Conservation (phyloP, 2,888 invertebrate species). For the Agrotis segetum region DNA sequence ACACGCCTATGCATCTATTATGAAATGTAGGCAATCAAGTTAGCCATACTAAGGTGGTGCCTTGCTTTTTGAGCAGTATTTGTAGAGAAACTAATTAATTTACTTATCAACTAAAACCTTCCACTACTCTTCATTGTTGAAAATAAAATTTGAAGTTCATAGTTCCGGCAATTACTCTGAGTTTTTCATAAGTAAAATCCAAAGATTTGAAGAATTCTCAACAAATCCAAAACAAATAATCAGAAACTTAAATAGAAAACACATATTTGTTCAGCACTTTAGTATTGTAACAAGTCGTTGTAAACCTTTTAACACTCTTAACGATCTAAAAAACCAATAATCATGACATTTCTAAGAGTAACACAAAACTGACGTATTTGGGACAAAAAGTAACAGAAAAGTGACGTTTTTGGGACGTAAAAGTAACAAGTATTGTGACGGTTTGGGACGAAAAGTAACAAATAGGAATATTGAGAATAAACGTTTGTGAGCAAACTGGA, state of each 20-base stretch:
- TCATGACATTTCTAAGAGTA: conserved; percentile 20
- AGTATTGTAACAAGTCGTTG: conserved; percentile 29
- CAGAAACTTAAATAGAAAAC: conserved; percentile 1
- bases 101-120: neutral
- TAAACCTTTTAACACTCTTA: conserved; percentile 38
- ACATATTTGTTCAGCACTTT: conserved; percentile 30
- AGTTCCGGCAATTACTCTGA: conserved; percentile 17
- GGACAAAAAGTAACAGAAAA: conserved; percentile 3
- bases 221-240: conserved; percentile 6
- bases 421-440: conserved; percentile 23
- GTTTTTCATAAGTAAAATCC: neutral
- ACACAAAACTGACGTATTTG: conserved; percentile 1
- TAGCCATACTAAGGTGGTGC: neutral
- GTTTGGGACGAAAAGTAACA: conserved; percentile 36
- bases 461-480: conserved; percentile 45
- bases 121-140: neutral
- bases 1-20: too few relatives aligned
- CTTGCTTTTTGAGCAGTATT: neutral
- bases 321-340: conserved; percentile 32
- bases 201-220: conserved; percentile 5
- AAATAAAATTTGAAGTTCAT: neutral
- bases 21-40: too few relatives aligned
- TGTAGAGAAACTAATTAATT: too few relatives aligned
- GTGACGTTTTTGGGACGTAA: conserved; percentile 32
- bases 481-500: conserved; percentile 32